Conservation (phyloP, 2,113 vertebrate genomes). For the Tylochromis polylepis region DNA sequence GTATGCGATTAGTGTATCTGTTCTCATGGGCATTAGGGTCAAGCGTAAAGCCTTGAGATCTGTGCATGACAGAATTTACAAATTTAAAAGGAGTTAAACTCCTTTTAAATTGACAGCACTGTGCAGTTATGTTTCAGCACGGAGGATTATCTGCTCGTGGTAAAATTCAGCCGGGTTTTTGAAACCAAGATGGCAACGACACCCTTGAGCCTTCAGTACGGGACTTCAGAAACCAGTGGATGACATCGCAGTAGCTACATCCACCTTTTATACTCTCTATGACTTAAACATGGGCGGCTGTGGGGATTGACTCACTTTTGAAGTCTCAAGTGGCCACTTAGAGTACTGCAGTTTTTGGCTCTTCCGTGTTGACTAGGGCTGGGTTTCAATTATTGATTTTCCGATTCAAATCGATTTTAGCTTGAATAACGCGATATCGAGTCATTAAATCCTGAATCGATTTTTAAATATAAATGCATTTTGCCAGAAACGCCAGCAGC, state of each 20-base stretch:
- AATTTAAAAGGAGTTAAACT: background rate
- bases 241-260: background rate
- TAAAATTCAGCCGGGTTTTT: background rate
- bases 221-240: background rate
- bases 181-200: background rate
- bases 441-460: no score
- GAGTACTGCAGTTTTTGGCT: background rate
- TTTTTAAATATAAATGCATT: no score
- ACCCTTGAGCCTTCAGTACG: background rate
- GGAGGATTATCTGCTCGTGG: background rate
- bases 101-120: background rate
- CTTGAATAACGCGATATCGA: no score
- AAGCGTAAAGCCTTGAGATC: background rate
- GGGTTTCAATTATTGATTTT: no score
- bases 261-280: no score
- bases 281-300: no score
- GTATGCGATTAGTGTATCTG: background rate
- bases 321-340: background rate
- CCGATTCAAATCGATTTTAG: no score
- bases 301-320: background rate
- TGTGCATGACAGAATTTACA: background rate
- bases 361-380: background rate
- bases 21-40: background rate
- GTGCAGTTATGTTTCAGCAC: background rate
- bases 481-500: no score